Evolutionary conservation across 2,797 vertebrate genomes (phyloP), one percentile per base, ranked within the genome.

Genomic region (Florisuga fusca): DNA sequence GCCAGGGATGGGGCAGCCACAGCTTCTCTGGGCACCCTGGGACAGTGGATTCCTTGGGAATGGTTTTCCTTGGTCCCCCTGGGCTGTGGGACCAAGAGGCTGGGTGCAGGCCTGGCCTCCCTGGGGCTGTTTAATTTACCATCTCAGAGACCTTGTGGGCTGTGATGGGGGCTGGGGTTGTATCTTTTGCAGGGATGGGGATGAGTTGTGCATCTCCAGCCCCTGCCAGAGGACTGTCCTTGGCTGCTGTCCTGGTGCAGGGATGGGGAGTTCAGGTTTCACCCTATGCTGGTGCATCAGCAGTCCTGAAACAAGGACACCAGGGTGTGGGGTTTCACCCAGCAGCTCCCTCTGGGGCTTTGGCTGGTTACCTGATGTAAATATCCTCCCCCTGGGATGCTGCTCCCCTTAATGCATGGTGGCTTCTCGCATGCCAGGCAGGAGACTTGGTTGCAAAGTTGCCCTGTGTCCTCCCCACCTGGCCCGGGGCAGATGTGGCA

Each of bases 341-440:
- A 0, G 20, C 78, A n/a, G 48, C 80, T 88, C 50, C 86, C 26
- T 53, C 11, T 43, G 0, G 0, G 12, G 77, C 76, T 22, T 21
- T 13, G 1, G 31, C 73, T 25, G 15, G 6, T 14, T 46, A 18
- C 43, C 45, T 63, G 77, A 12, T 45, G 31, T 36, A 46, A 7
- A 67, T 5, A 7, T 7, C 16, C 22, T 59, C 26, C 12, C 58
- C 26, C 45, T 6, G 61, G 4, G 41, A 2, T 0, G 0, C 62
- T 3, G 15, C 15, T n/a, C 12, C 62, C 27, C 19, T 11, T 4
- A 2, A 2, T 0, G 17, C 16, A 0, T 4, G 0, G 6, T 1
- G 59, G 41, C 15, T 66, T 61, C 68, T 19, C 38, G 41, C 16
- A 0, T 10, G 11, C n/a, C 20, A 4, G 33, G 43, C 58, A 33